These are phyloP conservation scores for Gnatocerus cornutus DNA, from an alignment of 2,888 invertebrate species.

Conservation along the genomic window DNA sequence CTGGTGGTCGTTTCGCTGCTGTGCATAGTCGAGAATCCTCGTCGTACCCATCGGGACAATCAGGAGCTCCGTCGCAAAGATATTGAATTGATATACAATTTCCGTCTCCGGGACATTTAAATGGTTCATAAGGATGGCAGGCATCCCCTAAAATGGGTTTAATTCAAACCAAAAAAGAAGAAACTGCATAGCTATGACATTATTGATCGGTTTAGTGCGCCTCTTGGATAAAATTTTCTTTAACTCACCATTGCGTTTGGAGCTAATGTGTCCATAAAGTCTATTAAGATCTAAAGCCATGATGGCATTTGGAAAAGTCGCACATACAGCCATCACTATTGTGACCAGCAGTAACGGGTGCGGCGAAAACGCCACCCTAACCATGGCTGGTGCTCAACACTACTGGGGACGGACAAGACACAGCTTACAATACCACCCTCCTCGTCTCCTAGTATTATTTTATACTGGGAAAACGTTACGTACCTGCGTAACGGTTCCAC, in stretches of 20 bases:
- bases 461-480: constrained; percentile 59
- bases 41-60: constrained; percentile 96
- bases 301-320: constrained; percentile 79
- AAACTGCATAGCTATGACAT: constrained; percentile 53
- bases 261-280: constrained; percentile 84
- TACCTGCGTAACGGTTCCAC: constrained; percentile 62
- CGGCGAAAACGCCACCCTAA: constrained; percentile 68
- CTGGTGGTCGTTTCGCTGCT: constrained; percentile 96
- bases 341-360: constrained; percentile 70
- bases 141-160: constrained; percentile 74
- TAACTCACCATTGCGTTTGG: constrained; percentile 81
- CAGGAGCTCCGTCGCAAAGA: constrained; percentile 94
- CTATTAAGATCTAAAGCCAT: constrained; percentile 86
- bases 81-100: constrained; percentile 98
- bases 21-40: constrained; percentile 96
- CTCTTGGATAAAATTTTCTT: constrained; percentile 52
- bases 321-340: constrained; percentile 77
- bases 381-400: constrained; percentile 68
- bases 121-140: constrained; percentile 96
- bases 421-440: constrained; percentile 64
- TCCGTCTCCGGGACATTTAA: constrained; percentile 95
- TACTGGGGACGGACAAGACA: constrained; percentile 61
- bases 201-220: constrained; percentile 63
- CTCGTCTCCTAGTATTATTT: constrained; percentile 60
- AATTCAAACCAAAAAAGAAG: neutral